phyloP scores from a whole-genome alignment of 1,140 invertebrate species.

The Mya arenaria region DNA sequence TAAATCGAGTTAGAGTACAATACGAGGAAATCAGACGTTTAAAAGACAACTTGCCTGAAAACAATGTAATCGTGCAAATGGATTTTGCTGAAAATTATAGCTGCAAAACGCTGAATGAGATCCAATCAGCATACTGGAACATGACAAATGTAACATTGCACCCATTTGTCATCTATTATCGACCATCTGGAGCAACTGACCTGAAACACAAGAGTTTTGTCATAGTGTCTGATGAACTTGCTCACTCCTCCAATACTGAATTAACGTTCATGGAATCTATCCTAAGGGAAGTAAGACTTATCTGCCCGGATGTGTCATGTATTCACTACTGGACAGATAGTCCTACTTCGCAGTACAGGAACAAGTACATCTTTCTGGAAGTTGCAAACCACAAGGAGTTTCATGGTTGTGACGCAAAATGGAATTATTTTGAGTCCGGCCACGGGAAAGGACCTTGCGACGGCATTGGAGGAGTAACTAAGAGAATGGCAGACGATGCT shows the following conservation, averaged over 20 bases:
- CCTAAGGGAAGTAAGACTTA: background rate
- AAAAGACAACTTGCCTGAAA: slow-evolving; percentile 29
- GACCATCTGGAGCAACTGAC: background rate
- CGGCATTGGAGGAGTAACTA: too few species aligned
- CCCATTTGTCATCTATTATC: slow-evolving; percentile 45
- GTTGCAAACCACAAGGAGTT: background rate
- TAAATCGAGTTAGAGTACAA: slow-evolving; percentile 19
- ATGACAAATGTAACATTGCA: slow-evolving; percentile 44
- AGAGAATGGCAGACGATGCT: too few species aligned
- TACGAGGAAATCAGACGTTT: slow-evolving; percentile 26
- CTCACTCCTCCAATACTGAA: slow-evolving; percentile 34
- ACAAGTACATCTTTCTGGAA: slow-evolving; percentile 21
- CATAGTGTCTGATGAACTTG: slow-evolving; percentile 14
- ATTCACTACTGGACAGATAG: slow-evolving; percentile 54
- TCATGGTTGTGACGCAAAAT: too few species aligned
- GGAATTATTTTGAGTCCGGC: too few species aligned
- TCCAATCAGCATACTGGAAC: slow-evolving; percentile 57
- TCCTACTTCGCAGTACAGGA: slow-evolving; percentile 48
- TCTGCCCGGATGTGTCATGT: background rate
- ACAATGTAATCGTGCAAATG: slow-evolving; percentile 50
- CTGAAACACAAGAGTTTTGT: slow-evolving; percentile 53
- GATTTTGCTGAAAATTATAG: slow-evolving; percentile 57
- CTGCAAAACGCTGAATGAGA: slow-evolving; percentile 48
- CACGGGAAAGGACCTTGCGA: too few species aligned
- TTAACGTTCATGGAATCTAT: slow-evolving; percentile 28